Base-by-base conservation (phyloP, 2,113 vertebrate species). In the Rhinichthys klamathensis region DNA sequence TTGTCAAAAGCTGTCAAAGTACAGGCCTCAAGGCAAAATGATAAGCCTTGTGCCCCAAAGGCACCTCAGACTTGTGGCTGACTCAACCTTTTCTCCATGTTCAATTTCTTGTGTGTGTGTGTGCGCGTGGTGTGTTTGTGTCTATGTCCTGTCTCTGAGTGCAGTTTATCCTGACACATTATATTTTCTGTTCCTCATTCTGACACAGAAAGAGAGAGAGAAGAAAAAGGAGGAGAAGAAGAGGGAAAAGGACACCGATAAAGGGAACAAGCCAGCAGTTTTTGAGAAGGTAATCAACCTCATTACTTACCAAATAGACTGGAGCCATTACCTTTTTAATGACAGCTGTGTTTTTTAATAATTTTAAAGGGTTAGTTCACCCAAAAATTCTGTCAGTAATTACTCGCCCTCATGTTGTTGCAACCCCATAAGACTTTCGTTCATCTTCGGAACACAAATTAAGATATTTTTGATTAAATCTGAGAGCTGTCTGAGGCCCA, bases 181-280 rank as follows among this genome's bases (percentile, higher is more conserved):
- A 13, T 73, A 15, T 87, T 87, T 86, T 81, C 2, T 84, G 5
- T 81, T 70, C 27, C 6, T 74, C 32, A 15, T 67, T 61, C 6
- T 85, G 70, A 86, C n/a, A 81, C 90, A 96, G 96, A 97, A 95
- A 91, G 95, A 96, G 91, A 96, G 96, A 89, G 95, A 96, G 90
- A 97, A 95, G 92, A 96, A 96, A 92, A 96, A 96, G 90, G 95
- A 97, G 89, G 96, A 97, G 75, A 96, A 95, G 88, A 97, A 95
- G 89, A 95, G 88, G 91, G 96, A 96, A 69, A 95, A 90, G 90
- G 95, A 97, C 65, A 87, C 94, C 81, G 96, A 97, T 93, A 97
- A 96, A 90, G 27, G 93, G 81, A 89, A 32, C 75, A 92, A 91
- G 72, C 77, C 88, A 16, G 67, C 78, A 74, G 65, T 72, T 70